Conservation (phyloP, 1,140 invertebrate species). For the Papilio polytes region DNA sequence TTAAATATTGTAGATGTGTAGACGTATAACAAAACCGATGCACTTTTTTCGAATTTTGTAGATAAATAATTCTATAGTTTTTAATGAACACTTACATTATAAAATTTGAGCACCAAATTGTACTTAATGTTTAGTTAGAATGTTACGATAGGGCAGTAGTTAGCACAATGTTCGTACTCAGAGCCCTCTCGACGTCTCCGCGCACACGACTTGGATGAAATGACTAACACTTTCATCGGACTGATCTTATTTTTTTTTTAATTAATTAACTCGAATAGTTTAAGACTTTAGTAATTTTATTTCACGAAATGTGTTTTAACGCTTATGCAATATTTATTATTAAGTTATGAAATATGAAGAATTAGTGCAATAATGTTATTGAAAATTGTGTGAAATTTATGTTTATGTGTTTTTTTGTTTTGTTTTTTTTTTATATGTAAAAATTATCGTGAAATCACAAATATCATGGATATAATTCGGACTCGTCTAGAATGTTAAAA, state of each 20-base stretch:
- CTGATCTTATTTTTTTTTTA: conserved; percentile 75
- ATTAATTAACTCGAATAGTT: conserved; percentile 74
- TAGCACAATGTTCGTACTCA: conserved; percentile 79
- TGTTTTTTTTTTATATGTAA: conserved; percentile 65
- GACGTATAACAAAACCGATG: conserved; percentile 59
- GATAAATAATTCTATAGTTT: conserved; percentile 78
- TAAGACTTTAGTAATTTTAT: conserved; percentile 75
- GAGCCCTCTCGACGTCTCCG: conserved; percentile 55
- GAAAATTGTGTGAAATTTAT: conserved; percentile 80
- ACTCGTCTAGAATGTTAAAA: conserved; percentile 63
- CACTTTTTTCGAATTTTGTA: conserved; percentile 76
- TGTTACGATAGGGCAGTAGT: conserved; percentile 76
- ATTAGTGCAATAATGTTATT: conserved; percentile 83
- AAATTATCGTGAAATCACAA: conserved; percentile 58
- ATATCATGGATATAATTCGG: conserved; percentile 59
- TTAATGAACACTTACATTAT: conserved; percentile 79
- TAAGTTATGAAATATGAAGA: conserved; percentile 76
- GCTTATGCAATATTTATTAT: conserved; percentile 82
- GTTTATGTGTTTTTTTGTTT: conserved; percentile 77
- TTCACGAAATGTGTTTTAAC: conserved; percentile 75
- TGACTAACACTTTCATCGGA: conserved; percentile 69
- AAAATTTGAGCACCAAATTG: conserved; percentile 83
- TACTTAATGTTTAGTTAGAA: conserved; percentile 83
- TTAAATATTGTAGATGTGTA: conserved; percentile 53
- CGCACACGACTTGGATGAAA: conserved; percentile 61